These are phyloP conservation scores for Phortica okadai DNA, from an alignment of 2,888 invertebrate genomes.

Conservation along the genomic window DNA sequence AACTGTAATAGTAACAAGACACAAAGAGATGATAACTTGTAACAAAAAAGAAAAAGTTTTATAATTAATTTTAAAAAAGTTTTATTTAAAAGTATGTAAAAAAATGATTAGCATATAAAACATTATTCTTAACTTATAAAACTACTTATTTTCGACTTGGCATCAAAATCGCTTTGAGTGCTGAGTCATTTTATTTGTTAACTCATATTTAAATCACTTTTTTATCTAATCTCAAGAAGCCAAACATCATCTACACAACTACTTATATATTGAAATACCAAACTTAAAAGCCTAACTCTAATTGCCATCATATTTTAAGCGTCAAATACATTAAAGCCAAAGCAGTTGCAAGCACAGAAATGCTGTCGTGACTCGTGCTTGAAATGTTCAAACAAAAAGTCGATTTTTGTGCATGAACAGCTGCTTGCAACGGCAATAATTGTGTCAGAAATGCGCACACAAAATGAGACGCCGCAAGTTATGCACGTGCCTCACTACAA, in stretches of 20 bases:
- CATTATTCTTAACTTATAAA: no score
- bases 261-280: neutral
- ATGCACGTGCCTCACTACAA: conserved; percentile 23
- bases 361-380: neutral
- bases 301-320: neutral
- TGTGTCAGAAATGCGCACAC: conserved; percentile 12
- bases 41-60: no score
- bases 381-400: neutral
- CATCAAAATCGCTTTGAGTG: no score
- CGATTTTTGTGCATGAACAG: neutral
- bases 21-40: neutral
- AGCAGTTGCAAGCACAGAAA: neutral
- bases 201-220: no score
- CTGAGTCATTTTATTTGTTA: no score
- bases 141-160: no score
- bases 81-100: no score
- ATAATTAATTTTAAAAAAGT: no score
- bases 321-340: neutral
- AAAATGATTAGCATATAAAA: no score
- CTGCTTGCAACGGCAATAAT: conserved; percentile 2
- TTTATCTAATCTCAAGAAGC: no score
- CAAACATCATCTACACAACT: neutral
- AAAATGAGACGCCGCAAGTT: conserved; percentile 14
- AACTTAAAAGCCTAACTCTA: neutral
- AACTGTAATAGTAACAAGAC: neutral